Conservation (phyloP, 37 sponge, comb jelly and placozoan genomes). For the Haliclona indistincta region DNA sequence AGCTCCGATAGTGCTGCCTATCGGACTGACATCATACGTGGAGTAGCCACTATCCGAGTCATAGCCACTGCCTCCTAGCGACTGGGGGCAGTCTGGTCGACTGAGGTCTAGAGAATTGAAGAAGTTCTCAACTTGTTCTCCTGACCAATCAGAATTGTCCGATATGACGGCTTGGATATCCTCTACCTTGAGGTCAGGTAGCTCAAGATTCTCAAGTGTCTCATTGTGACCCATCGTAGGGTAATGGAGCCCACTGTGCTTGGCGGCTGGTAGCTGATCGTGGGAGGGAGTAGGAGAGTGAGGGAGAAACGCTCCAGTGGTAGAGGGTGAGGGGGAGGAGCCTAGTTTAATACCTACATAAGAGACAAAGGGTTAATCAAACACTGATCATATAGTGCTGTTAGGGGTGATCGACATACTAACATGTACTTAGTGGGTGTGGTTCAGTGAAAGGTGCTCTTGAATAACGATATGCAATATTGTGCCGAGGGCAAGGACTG, state of each 20-base stretch:
- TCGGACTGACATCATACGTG: constrained; percentile 54
- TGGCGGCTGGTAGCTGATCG: neutral
- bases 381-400: neutral
- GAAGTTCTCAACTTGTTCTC: constrained; percentile 46
- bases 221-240: constrained; percentile 3
- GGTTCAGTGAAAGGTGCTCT: neutral
- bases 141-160: constrained; percentile 54
- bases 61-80: constrained; percentile 33
- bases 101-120: constrained; percentile 38
- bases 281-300: constrained; percentile 5
- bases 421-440: neutral
- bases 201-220: constrained; percentile 40
- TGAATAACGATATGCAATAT: too few species aligned
- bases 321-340: neutral
- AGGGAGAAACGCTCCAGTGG: neutral
- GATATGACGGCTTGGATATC: constrained; percentile 57
- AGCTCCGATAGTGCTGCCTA: constrained; percentile 10
- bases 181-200: constrained; percentile 38
- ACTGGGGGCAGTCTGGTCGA: constrained; percentile 38
- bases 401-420: neutral
- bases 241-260: neutral
- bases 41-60: constrained; percentile 72
- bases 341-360: neutral
- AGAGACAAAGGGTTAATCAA: neutral
- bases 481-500: too few species aligned